These are phyloP conservation scores for Bradypus variegatus DNA, from an alignment of 2,797 vertebrate genomes.

Conservation along the genomic window DNA sequence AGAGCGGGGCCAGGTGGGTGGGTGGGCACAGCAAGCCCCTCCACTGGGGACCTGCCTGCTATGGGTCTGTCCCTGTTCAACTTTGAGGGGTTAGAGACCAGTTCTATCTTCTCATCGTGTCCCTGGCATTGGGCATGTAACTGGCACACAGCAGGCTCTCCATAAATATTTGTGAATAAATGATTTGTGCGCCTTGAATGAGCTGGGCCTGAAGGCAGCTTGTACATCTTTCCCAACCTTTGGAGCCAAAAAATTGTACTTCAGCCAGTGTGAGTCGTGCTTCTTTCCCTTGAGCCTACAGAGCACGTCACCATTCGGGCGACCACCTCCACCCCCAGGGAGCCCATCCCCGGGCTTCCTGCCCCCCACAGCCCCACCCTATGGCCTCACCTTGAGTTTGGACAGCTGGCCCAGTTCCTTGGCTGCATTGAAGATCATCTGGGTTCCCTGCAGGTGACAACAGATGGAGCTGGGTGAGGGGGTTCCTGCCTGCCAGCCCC, in stretches of 20 bases:
- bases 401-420: constrained; percentile 98
- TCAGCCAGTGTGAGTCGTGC: background rate
- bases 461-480: background rate
- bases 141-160: background rate
- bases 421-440: constrained; percentile 98
- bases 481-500: rapidly evolving
- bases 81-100: background rate
- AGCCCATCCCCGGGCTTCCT: background rate
- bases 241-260: background rate
- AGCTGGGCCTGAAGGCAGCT: background rate
- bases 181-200: background rate
- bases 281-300: background rate
- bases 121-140: background rate
- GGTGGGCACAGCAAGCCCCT: rapidly evolving
- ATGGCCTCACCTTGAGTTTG: constrained; percentile 88
- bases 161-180: background rate
- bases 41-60: background rate
- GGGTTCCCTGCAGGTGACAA: constrained; percentile 84
- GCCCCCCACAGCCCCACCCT: background rate
- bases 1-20: background rate
- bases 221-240: background rate
- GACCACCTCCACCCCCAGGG: background rate
- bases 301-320: no score
- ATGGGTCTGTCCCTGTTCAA: background rate
- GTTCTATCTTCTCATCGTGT: background rate